Evolutionary conservation across 2,113 vertebrate species (phyloP).

Genomic region (Oenanthe melanoleuca): DNA sequence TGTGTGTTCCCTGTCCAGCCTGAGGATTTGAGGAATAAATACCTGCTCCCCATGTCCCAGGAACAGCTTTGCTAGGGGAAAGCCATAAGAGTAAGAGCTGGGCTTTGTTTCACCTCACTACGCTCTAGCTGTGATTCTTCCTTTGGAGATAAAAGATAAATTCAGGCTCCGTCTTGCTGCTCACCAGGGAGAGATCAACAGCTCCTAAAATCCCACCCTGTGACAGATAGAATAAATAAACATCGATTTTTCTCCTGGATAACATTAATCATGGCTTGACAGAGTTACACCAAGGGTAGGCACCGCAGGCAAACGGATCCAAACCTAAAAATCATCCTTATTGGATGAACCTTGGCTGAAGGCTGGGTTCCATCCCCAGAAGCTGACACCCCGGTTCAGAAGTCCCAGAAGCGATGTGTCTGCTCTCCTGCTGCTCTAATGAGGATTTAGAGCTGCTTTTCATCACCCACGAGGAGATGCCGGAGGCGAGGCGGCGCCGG

Average conservation of each 20-base stretch:
- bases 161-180: accelerated
- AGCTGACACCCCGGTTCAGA: not conserved
- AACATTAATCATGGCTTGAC: conserved; percentile 46
- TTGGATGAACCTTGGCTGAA: not conserved
- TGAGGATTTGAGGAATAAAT: not conserved
- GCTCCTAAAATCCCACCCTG: not conserved
- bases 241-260: conserved; percentile 30
- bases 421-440: not conserved
- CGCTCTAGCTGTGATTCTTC: not conserved
- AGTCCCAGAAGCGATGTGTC: accelerated
- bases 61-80: not conserved
- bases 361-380: not conserved
- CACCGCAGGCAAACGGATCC: not conserved
- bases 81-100: not conserved
- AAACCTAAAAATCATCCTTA: not conserved
- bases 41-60: accelerated
- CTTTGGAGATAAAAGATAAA: not conserved
- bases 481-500: accelerated
- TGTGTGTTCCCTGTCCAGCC: accelerated
- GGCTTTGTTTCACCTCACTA: not conserved
- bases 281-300: not conserved
- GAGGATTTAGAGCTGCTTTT: not conserved
- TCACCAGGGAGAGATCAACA: not conserved
- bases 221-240: not conserved
- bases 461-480: not conserved